Evolutionary conservation across 2,797 vertebrate genomes (phyloP), one percentile per base, ranked within the genome.

Genomic region (Pristis pectinata): DNA sequence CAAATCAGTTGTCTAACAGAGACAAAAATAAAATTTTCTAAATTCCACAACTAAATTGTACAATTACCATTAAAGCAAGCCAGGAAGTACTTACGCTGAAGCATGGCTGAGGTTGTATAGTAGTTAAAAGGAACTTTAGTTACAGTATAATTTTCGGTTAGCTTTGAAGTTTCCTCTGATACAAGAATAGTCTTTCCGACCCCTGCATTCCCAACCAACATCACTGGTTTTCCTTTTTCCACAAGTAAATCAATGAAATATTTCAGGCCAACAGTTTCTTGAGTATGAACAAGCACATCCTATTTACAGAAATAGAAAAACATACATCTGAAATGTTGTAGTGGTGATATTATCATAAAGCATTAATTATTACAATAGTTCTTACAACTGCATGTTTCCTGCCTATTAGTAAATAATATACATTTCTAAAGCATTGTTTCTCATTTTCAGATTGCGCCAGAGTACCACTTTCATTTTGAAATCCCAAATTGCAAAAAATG

Each of bases 201-300:
- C 93, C 97, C 97, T n/a, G 97, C 97, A 74, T 97, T 98, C 77
- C 97, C 97, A 95, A 98, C 97, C 74, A 97, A 95, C 96, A 96
- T 97, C 95, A 98, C 95, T 0, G 95, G 96, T 94, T 97, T 97
- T 2, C 95, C 97, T 93, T 96, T 97, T 95, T 97, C 96, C 93
- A 98, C 96, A 95, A 98, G 96, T 95, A 97, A 96, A 96, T 97
- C 96, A 83, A 97, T 95, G 95, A 98, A 97, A 95, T 96, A 97
- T 0, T 97, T 97, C 93, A 98, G 95, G 89, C 96, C 97, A 95
- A 97, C 95, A 41, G 96, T 97, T 95, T 98, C 97, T 94, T 97
- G 95, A 44, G 96, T 96, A 95, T 97, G 96, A 94, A 97, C 96
- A 95, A 97, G 95, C 93, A 97, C 95, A 24, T 96, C 96, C 95